Conservation (phyloP, 2,797 vertebrate species). For the Garrulus glandarius region DNA sequence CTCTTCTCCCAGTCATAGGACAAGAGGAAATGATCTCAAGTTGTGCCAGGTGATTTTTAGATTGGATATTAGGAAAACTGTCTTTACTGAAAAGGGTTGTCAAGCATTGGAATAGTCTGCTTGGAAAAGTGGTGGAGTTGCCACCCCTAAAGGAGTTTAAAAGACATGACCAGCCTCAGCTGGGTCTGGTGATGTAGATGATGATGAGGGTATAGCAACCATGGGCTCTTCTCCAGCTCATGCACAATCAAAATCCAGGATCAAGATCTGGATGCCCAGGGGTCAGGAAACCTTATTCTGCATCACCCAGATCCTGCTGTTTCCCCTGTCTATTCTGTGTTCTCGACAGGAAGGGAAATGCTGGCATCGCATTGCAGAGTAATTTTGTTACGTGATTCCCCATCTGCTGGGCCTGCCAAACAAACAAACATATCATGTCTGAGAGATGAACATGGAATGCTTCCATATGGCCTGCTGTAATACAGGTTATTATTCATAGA, state of each 20-base stretch:
- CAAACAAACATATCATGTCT: not conserved
- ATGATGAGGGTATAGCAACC: not conserved
- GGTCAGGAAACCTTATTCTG: not conserved
- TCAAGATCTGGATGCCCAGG: not conserved
- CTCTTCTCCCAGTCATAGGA: not conserved
- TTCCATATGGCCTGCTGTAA: not conserved
- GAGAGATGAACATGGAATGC: not conserved
- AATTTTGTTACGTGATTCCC: not conserved
- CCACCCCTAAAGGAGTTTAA: not conserved
- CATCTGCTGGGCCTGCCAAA: not conserved
- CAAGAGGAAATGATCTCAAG: not conserved
- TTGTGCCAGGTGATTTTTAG: not conserved
- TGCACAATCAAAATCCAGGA: not conserved
- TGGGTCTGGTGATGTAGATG: not conserved
- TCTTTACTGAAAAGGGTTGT: not conserved
- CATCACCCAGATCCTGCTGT: not conserved
- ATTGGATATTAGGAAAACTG: not conserved
- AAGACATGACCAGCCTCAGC: rapidly evolving
- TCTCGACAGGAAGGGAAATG: not conserved
- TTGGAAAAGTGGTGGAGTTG: not conserved
- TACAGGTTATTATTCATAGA: not conserved
- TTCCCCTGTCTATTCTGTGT: not conserved
- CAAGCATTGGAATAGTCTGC: not conserved
- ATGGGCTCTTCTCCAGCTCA: not conserved
- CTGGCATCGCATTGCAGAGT: not conserved